Conservation (phyloP, 1,140 invertebrate species). For the Lerema accius region DNA sequence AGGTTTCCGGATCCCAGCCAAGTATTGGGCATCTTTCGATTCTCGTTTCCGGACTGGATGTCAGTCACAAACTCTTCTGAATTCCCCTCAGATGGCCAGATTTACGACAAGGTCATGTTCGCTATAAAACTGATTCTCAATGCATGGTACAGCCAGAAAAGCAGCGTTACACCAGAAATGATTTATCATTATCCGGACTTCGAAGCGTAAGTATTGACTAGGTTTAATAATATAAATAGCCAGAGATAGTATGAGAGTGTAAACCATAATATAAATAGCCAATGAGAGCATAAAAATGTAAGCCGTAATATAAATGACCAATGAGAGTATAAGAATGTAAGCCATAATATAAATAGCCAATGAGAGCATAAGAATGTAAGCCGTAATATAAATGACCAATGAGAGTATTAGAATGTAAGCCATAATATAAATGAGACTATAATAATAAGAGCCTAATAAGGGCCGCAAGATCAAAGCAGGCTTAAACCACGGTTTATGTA, state of each 20-base stretch:
- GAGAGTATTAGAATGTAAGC: too few relatives aligned
- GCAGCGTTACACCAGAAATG: conserved; percentile 40
- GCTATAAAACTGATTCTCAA: conserved; percentile 39
- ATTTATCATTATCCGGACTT: conserved; percentile 42
- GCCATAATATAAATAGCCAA: not conserved
- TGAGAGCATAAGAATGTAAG: not conserved
- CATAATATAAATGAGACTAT: too few relatives aligned
- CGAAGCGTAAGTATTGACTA: conserved; percentile 39
- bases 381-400: not conserved
- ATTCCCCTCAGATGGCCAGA: too few relatives aligned
- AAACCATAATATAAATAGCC: not conserved
- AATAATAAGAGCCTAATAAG: too few relatives aligned
- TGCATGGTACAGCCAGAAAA: conserved; percentile 52
- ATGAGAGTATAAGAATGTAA: not conserved
- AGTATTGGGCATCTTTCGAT: conserved; percentile 44
- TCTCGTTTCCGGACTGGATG: conserved; percentile 52
- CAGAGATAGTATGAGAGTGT: not conserved
- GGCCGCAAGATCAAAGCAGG: too few relatives aligned
- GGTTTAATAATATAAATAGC: not conserved
- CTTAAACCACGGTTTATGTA: too few relatives aligned
- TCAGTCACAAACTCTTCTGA: too few relatives aligned
- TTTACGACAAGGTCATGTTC: conserved; percentile 49
- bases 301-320: not conserved
- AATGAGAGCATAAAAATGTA: not conserved
- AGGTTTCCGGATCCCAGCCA: conserved; percentile 51